These are phyloP conservation scores for Coregonus clupeaformis DNA, from an alignment of 2,113 vertebrate genomes.

Conservation along the genomic window DNA sequence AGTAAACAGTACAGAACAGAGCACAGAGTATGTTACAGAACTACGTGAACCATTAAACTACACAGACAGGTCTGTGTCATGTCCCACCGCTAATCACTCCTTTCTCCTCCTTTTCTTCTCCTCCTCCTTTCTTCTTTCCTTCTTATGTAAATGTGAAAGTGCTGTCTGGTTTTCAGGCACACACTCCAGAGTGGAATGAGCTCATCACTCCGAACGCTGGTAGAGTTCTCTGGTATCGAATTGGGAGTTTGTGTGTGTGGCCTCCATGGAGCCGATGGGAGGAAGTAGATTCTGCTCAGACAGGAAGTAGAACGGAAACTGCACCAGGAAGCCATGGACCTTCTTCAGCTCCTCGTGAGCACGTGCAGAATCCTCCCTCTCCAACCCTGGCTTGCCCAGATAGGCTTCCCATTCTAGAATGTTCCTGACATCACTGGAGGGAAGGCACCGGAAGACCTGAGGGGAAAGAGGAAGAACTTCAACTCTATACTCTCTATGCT, in stretches of 20 bases:
- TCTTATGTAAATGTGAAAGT: background rate
- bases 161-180: background rate
- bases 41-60: background rate
- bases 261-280: slow-evolving; percentile 90
- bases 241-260: slow-evolving; percentile 28
- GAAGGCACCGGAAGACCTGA: slow-evolving; percentile 95
- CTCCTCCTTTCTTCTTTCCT: background rate
- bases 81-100: background rate
- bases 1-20: background rate
- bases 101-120: background rate
- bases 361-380: no score
- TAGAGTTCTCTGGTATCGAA: background rate
- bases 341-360: no score
- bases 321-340: slow-evolving; percentile 94
- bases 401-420: slow-evolving; percentile 83
- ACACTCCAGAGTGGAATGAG: background rate
- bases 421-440: slow-evolving; percentile 87
- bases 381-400: no score
- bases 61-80: no score
- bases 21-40: background rate
- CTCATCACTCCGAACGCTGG: background rate
- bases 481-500: no score
- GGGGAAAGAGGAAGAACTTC: background rate
- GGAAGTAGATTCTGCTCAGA: slow-evolving; percentile 88
- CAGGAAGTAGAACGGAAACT: slow-evolving; percentile 92